Percentiles rank a stretch among this genome's conserved stretches.
These are phyloP conservation scores for Parapristionchus giblindavisi DNA, from an alignment of 2,888 invertebrate species.

Conservation along the genomic window DNA sequence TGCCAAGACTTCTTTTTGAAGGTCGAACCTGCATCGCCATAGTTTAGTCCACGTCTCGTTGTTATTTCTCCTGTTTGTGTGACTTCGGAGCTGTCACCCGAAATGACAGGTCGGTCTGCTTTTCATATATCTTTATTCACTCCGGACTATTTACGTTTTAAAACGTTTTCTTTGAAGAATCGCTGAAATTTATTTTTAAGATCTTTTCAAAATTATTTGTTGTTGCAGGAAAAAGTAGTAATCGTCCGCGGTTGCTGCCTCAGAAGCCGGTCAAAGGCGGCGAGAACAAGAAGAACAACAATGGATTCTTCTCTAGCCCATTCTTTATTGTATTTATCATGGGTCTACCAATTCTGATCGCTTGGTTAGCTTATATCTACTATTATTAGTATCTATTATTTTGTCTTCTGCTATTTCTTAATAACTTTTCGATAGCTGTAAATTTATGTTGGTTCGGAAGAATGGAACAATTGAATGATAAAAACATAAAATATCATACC, in stretches of 20 bases:
- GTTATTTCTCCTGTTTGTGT: too few species aligned
- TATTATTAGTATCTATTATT: not conserved
- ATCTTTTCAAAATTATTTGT: too few species aligned
- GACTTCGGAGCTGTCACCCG: too few species aligned
- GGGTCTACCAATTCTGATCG: slow-evolving; percentile 9
- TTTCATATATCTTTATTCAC: too few species aligned
- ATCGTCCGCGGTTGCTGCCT: slow-evolving; percentile 18
- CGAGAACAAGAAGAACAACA: not conserved
- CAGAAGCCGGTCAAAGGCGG: not conserved
- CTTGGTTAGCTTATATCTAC: slow-evolving; percentile 11
- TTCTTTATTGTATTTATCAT: slow-evolving; percentile 12
- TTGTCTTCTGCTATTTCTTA: not conserved
- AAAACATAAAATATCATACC: not conserved
- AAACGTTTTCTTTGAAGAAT: too few species aligned
- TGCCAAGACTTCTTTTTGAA: too few species aligned
- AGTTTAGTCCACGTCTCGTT: too few species aligned
- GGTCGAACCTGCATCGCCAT: too few species aligned
- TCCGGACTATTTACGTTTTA: too few species aligned
- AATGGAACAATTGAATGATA: not conserved
- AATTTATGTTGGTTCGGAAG: not conserved
- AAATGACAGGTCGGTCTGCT: too few species aligned
- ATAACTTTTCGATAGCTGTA: not conserved
- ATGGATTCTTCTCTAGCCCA: slow-evolving; percentile 30
- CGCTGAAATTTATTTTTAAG: too few species aligned
- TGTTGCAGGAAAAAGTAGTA: slow-evolving; percentile 6